A percentile compares a stretch with the other conserved stretches of the same genome.
These are phyloP conservation scores for Spermophilus dauricus DNA, from an alignment of 2,113 vertebrate species.

Conservation along the genomic window DNA sequence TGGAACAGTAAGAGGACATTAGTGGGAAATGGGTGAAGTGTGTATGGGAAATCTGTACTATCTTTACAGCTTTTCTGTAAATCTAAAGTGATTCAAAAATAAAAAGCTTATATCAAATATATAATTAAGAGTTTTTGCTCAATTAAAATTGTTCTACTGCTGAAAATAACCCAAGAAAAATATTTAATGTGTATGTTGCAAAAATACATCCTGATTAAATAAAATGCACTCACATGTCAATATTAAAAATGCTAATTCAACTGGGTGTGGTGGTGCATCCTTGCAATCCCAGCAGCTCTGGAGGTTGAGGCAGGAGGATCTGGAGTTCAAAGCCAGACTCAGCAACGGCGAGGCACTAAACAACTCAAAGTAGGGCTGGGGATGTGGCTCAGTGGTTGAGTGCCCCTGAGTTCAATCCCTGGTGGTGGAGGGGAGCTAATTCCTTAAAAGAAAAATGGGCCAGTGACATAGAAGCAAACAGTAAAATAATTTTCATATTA, in stretches of 20 bases:
- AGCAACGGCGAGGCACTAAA: no score
- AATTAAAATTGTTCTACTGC: conserved; percentile 18
- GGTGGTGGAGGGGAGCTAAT: neutral
- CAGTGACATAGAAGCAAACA: neutral
- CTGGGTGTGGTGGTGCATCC: no score
- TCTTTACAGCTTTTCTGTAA: neutral
- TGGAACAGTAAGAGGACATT: neutral
- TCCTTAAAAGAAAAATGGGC: neutral
- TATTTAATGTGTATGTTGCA: neutral
- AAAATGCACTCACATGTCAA: neutral
- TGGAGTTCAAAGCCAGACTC: no score
- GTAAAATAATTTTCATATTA: neutral
- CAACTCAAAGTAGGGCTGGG: no score
- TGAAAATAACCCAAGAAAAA: conserved; percentile 34
- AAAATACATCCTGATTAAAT: neutral
- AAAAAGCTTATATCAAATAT: neutral
- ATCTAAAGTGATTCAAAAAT: conserved; percentile 34
- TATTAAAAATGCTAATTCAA: neutral
- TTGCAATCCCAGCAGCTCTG: no score
- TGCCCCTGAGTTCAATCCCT: no score
- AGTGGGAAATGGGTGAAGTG: neutral
- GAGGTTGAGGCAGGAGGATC: no score
- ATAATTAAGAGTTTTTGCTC: neutral
- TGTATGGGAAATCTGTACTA: neutral
- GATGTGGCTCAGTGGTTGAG: no score